Base-by-base conservation (phyloP, 2,888 invertebrate genomes). In the Blastobasis lacticolella region DNA sequence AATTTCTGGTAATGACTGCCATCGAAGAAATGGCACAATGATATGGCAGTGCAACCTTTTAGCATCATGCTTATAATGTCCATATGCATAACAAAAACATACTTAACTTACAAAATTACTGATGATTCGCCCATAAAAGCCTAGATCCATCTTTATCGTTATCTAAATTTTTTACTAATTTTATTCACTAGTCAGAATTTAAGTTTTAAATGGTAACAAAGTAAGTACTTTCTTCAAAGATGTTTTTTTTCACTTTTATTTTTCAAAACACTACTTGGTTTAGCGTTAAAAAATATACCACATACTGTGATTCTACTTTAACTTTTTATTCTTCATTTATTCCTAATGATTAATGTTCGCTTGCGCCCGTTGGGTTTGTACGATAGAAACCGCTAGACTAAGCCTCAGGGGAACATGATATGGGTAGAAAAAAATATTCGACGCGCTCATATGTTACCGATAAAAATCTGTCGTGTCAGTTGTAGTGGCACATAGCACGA, bases 31-130 rank as follows among this genome's bases (percentile, higher is more conserved):
- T n/a, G n/a, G n/a, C n/a, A n/a, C n/a, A n/a, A n/a, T 23, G 23
- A 23, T 23, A 23, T 23, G 23, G 23, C 23, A 23, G 23, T 23
- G 23, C 23, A 23, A 3, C 23, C 23, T 23, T 23, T 23, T 23
- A 23, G 23, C 23, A 23, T 23, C 2, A 23, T 23, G 23, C 23
- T 23, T 23, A 23, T 23, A 23, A 23, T 2, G 23, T 23, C 1
- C 23, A 23, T 23, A 23, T 23, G 3, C 23, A 23, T 23, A 23
- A 23, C 23, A 23, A 23, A 3, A 23, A 23, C 7, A 47, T 47
- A 8, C 4, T 10, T 51, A 73, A 85, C 86, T 87, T 67, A 86
- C 86, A 63, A 87, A 85, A 58, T 79, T 86, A 65, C 75, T 84
- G 54, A 86, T 82, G 54, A 74, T 75, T 64, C 72, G 79, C 49